phyloP scores from a whole-genome alignment of 2,888 invertebrate species.

The Volucella zonaria region DNA sequence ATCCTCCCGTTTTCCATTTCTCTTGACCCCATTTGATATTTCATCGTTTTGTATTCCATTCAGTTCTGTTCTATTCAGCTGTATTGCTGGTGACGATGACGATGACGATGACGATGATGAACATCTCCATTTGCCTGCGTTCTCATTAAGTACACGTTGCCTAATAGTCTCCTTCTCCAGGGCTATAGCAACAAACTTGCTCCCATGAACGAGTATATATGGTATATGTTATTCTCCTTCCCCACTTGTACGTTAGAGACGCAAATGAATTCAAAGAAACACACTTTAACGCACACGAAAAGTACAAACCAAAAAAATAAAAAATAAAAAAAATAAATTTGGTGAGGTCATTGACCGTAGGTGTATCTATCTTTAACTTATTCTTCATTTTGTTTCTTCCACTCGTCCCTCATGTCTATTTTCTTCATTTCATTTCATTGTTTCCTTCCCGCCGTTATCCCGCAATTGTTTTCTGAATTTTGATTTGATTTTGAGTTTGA shows the following conservation, averaged over 20 bases:
- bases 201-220: slow-evolving; percentile 7
- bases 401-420: neutral
- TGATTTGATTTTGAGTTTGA: neutral
- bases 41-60: slow-evolving; percentile 13
- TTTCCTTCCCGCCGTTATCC: slow-evolving; percentile 9
- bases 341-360: slow-evolving; percentile 46
- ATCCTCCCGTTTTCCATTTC: slow-evolving; percentile 63
- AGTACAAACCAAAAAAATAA: neutral
- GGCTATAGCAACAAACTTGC: slow-evolving; percentile 13
- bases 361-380: slow-evolving; percentile 36
- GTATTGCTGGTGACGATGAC: too few relatives aligned
- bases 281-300: neutral
- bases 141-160: slow-evolving; percentile 35
- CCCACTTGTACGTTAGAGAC: slow-evolving; percentile 27
- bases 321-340: slow-evolving; percentile 43
- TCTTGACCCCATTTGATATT: slow-evolving; percentile 67
- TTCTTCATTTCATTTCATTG: neutral
- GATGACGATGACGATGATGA: neutral
- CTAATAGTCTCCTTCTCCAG: slow-evolving; percentile 13
- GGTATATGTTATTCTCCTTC: neutral
- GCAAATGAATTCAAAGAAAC: slow-evolving; percentile 42
- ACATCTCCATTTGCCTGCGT: slow-evolving; percentile 29
- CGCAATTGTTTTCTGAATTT: slow-evolving; percentile 12
- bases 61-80: too few relatives aligned
- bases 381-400: slow-evolving; percentile 15